These are phyloP conservation scores for Siniperca undulata DNA, from an alignment of 2,797 vertebrate genomes.

Conservation along the genomic window DNA sequence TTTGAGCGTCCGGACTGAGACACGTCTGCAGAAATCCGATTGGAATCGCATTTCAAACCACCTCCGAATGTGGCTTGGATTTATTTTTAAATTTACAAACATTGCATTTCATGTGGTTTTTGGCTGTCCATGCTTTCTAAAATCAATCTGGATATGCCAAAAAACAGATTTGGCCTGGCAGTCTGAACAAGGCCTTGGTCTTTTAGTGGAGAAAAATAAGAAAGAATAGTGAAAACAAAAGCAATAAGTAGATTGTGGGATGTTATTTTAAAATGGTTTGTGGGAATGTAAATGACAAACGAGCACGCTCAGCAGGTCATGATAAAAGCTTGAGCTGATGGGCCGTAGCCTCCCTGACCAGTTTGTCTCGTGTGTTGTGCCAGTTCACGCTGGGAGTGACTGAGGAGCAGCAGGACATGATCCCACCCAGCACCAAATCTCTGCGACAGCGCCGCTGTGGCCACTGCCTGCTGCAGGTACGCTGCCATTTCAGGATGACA, in stretches of 20 bases:
- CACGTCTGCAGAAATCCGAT: no score
- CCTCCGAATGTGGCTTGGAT: no score
- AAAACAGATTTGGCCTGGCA: no score
- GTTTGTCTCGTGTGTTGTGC: constrained; percentile 30
- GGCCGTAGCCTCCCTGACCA: not conserved
- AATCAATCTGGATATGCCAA: no score
- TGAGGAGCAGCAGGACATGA: constrained; percentile 87
- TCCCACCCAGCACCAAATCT: constrained; percentile 73
- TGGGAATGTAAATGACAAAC: not conserved
- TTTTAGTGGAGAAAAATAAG: no score
- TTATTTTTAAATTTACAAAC: no score
- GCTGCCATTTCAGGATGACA: constrained; percentile 12
- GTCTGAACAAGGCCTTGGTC: no score
- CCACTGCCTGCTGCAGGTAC: constrained; percentile 93
- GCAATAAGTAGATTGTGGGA: not conserved
- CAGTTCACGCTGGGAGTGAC: constrained; percentile 80
- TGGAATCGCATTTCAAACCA: no score
- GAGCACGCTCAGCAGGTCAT: not conserved
- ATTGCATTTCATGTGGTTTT: no score
- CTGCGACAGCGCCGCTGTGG: constrained; percentile 89
- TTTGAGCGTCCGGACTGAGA: no score
- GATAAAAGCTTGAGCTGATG: not conserved
- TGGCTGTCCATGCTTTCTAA: no score
- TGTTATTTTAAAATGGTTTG: not conserved
- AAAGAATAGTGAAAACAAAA: no score